Percentiles rank a stretch among this genome's conserved stretches.
These are phyloP conservation scores for Clarias batrachus DNA, from an alignment of 2,113 vertebrate species.

Conservation along the genomic window DNA sequence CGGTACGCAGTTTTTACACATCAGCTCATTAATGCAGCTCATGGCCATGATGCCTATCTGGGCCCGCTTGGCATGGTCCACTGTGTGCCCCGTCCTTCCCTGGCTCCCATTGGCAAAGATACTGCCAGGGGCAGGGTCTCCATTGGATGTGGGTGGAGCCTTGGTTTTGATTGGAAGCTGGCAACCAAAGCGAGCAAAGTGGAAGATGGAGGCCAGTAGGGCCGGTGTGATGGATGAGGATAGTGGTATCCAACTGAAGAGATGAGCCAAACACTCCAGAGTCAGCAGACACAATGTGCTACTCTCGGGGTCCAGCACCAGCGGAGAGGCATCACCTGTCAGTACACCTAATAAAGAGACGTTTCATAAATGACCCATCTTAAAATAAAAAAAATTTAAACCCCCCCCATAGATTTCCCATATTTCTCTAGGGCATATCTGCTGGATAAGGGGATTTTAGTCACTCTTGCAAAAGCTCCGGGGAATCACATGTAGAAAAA, in stretches of 20 bases:
- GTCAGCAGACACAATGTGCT: constrained; percentile 89
- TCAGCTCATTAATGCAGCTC: constrained; percentile 97
- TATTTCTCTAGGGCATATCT: neutral
- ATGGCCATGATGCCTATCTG: constrained; percentile 91
- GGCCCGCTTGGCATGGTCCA: constrained; percentile 77
- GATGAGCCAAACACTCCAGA: constrained; percentile 94
- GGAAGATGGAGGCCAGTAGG: constrained; percentile 95
- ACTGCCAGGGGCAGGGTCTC: constrained; percentile 60
- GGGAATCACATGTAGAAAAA: neutral
- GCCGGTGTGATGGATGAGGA: constrained; percentile 95
- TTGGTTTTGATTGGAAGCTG: constrained; percentile 82
- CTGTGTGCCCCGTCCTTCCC: constrained; percentile 61
- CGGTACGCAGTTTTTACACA: constrained; percentile 99
- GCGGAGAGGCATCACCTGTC: constrained; percentile 63
- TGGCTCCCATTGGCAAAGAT: constrained; percentile 79
- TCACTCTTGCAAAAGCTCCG: neutral
- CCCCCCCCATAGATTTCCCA: neutral
- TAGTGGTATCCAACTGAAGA: constrained; percentile 99
- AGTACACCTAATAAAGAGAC: constrained; percentile 28
- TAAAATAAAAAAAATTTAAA: neutral
- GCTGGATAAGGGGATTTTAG: neutral
- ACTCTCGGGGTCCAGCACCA: constrained; percentile 83
- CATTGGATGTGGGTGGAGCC: constrained; percentile 65
- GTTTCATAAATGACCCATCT: neutral
- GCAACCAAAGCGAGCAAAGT: constrained; percentile 96